Evolutionary conservation across 2,113 vertebrate species (phyloP), one percentile per base, ranked within the genome.

Genomic region (Sinocyclocheilus rhinocerous): DNA sequence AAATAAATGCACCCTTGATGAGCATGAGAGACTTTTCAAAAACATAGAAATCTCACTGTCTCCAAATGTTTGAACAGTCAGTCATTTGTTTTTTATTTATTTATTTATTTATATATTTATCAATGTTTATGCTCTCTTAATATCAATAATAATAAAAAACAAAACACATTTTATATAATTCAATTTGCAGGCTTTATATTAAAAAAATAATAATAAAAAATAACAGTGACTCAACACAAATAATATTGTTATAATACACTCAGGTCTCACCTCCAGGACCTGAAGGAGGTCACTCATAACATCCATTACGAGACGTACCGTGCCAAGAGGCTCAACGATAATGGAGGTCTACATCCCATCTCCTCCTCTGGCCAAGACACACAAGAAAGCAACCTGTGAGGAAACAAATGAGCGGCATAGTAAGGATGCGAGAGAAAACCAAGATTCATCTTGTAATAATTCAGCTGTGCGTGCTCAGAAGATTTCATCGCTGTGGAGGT

Each of bases 211-310:
- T n/a, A 33, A 11, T 45, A 33, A 42, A 42, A 42, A 42, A 42
- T 1, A 1, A 42, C 7, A 45, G 42, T 45, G 45, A 48, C 45
- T 45, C 9, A 11, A 9, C 42, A 45, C 42, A 45, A 45, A 10
- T 22, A 45, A 75, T n/a, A 10, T 3, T 33, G 29, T 42, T 5
- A 33, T 70, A 26, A 18, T 73, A 4, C 57, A 36, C 50, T 67
- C 88, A 99, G 98, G 94, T 98, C 98, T 85, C 98, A 99, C 92
- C 97, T 99, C 81, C 98, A 99, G 93, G 98, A 99, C 92, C 93
- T 99, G 88, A 99, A 99, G 92, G 98, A 99, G 94, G 97, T 99
- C 87, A 99, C 97, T n/a, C 98, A 99, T 90, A 99, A 98, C 92
- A 99, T 99, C 93, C 97, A 99, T 88, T 99, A 99, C 36, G 97